Percentiles rank a stretch among this genome's conserved stretches.
phyloP scores from a whole-genome alignment of 2,113 vertebrate species.

The Danionella cerebrum region DNA sequence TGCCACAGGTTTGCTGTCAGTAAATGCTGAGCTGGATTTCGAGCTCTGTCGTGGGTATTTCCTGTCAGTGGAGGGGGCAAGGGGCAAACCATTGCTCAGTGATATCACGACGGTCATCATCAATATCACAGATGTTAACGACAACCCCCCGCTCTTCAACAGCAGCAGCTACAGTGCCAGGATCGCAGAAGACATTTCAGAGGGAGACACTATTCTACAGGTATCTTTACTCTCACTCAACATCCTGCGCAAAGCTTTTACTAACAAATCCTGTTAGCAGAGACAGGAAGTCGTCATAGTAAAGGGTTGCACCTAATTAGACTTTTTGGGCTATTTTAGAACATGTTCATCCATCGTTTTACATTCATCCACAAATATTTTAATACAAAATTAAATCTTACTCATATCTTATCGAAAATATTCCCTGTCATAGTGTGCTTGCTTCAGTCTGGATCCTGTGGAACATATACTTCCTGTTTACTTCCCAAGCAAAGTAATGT shows the following conservation, averaged over 20 bases:
- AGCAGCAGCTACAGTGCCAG: conserved; percentile 64
- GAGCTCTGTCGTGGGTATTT: conserved; percentile 76
- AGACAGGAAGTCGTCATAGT: no score
- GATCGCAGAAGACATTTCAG: conserved; percentile 71
- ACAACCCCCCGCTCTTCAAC: conserved; percentile 76
- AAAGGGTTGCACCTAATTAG: no score
- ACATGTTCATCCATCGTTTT: no score
- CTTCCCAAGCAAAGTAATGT: no score
- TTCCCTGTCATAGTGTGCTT: no score
- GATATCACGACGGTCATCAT: conserved; percentile 81
- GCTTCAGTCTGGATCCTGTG: no score
- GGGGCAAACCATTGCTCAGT: conserved; percentile 71
- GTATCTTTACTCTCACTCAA: conserved; percentile 50
- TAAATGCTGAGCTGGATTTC: conserved; percentile 78
- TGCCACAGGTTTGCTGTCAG: conserved; percentile 60
- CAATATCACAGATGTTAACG: conserved; percentile 87
- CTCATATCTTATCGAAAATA: no score
- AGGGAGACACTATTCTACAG: conserved; percentile 76
- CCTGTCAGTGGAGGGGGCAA: conserved; percentile 82
- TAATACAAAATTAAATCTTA: no score
- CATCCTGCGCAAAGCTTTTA: not conserved
- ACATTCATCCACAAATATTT: no score
- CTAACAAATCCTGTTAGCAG: no score
- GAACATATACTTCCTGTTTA: no score
- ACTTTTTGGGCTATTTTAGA: no score